A percentile compares a stretch with the other conserved stretches of the same genome.
These are phyloP conservation scores for Gymnocheta viridis DNA, from an alignment of 2,888 invertebrate genomes.

Conservation along the genomic window DNA sequence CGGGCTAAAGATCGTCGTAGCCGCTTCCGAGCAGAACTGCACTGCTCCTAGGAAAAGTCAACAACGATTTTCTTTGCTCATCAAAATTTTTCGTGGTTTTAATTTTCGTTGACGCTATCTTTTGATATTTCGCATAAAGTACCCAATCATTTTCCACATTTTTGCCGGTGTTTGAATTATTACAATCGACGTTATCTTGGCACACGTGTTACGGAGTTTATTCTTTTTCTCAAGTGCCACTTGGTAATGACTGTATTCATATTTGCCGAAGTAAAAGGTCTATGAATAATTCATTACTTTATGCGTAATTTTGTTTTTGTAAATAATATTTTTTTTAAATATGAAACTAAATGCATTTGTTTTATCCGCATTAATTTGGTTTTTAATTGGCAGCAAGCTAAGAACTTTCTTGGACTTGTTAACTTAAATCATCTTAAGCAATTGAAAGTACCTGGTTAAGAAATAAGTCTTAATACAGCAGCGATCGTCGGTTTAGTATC, in stretches of 20 bases:
- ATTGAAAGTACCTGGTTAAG: conserved; percentile 57
- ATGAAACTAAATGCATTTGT: background rate
- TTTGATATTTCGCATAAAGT: too few species aligned
- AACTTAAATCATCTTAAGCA: conserved; percentile 35
- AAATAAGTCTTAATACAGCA: background rate
- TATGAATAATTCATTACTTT: background rate
- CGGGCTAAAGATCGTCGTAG: too few species aligned
- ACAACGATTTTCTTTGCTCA: too few species aligned
- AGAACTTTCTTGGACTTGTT: background rate
- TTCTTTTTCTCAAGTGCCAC: conserved; percentile 15
- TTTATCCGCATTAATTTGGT: conserved; percentile 15
- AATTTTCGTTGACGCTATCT: too few species aligned
- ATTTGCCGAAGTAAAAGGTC: background rate
- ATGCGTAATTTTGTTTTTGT: background rate
- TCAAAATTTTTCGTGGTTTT: too few species aligned
- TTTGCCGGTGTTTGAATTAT: too few species aligned
- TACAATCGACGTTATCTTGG: too few species aligned
- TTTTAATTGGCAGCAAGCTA: background rate
- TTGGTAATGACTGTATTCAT: background rate
- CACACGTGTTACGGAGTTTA: too few species aligned
- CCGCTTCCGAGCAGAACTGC: too few species aligned
- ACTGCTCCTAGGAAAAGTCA: too few species aligned
- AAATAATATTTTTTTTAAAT: background rate
- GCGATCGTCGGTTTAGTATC: background rate
- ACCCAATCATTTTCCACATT: too few species aligned